A percentile compares a stretch with the other conserved stretches of the same genome.
Evolutionary conservation across 2,113 vertebrate genomes (phyloP).

Genomic region (Cochlearius cochlearius): DNA sequence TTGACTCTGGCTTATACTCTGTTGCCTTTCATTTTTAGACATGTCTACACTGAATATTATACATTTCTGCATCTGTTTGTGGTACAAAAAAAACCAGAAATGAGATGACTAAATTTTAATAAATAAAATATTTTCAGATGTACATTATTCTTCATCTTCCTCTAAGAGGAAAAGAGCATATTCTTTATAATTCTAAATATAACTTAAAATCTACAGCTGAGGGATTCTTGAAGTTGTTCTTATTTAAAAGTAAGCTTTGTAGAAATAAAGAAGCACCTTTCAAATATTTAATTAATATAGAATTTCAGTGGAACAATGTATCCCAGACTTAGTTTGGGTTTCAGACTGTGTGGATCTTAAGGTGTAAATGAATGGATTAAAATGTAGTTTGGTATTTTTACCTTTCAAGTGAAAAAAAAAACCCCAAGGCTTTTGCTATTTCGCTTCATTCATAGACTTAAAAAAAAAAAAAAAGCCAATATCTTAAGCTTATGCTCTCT

Average conservation of each 20-base stretch:
- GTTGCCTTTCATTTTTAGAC: conserved; percentile 50
- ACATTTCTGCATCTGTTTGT: conserved; percentile 31
- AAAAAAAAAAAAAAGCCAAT: neutral
- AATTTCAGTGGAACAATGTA: conserved; percentile 26
- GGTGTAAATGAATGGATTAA: conserved; percentile 19
- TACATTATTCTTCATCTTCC: neutral
- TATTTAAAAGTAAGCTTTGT: neutral
- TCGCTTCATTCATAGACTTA: neutral
- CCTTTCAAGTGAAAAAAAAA: conserved; percentile 1
- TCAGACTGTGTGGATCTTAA: conserved; percentile 24
- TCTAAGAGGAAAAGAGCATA: conserved; percentile 20
- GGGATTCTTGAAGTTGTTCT: neutral
- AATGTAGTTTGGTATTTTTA: conserved; percentile 23
- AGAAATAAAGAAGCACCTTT: conserved; percentile 39
- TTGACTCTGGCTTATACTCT: conserved; percentile 33
- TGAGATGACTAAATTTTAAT: conserved; percentile 14
- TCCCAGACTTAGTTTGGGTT: conserved; percentile 34
- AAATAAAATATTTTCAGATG: conserved; percentile 49
- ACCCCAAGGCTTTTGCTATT: neutral
- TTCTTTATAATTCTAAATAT: conserved; percentile 29
- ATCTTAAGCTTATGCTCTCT: neutral
- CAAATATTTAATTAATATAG: conserved; percentile 22
- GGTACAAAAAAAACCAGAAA: conserved; percentile 13
- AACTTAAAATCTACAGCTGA: neutral
- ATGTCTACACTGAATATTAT: neutral